phyloP scores from a whole-genome alignment of 2,888 invertebrate genomes.

The Brachyptera putata region DNA sequence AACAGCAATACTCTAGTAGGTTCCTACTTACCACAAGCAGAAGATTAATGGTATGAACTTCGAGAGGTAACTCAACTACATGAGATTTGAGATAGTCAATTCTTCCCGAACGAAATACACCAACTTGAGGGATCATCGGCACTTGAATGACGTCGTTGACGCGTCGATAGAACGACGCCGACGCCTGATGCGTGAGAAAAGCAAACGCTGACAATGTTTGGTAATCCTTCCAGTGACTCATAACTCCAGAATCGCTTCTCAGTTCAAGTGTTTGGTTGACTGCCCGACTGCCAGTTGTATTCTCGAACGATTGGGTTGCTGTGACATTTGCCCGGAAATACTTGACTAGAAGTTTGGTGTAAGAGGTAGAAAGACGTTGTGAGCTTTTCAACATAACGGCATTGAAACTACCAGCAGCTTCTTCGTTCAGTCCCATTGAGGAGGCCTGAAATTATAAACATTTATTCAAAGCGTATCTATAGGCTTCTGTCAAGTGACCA shows the following conservation, averaged over 20 bases:
- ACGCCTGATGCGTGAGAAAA: slow-evolving; percentile 39
- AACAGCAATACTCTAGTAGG: no score
- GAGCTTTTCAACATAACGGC: slow-evolving; percentile 37
- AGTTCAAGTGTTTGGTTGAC: slow-evolving; percentile 36
- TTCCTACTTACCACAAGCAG: slow-evolving; percentile 34
- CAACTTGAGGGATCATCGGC: slow-evolving; percentile 41
- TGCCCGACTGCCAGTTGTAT: slow-evolving; percentile 33
- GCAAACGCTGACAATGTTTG: slow-evolving; percentile 40
- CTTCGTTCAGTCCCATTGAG: slow-evolving; percentile 31
- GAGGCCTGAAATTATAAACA: not conserved
- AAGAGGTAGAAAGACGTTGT: slow-evolving; percentile 35
- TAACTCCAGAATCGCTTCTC: slow-evolving; percentile 39
- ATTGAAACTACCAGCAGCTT: slow-evolving; percentile 39
- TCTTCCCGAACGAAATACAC: slow-evolving; percentile 38
- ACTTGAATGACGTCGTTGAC: slow-evolving; percentile 36
- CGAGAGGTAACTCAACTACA: slow-evolving; percentile 38
- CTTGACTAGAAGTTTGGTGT: slow-evolving; percentile 36
- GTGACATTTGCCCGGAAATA: slow-evolving; percentile 38
- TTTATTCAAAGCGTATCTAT: no score
- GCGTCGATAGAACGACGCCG: slow-evolving; percentile 36
- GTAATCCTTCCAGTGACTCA: slow-evolving; percentile 41
- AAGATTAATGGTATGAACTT: slow-evolving; percentile 34
- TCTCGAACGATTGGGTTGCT: slow-evolving; percentile 31
- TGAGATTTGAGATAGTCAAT: slow-evolving; percentile 34
- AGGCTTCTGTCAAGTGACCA: no score